Conservation (phyloP, 2,797 vertebrate genomes). For the Ambastaia sidthimunki region DNA sequence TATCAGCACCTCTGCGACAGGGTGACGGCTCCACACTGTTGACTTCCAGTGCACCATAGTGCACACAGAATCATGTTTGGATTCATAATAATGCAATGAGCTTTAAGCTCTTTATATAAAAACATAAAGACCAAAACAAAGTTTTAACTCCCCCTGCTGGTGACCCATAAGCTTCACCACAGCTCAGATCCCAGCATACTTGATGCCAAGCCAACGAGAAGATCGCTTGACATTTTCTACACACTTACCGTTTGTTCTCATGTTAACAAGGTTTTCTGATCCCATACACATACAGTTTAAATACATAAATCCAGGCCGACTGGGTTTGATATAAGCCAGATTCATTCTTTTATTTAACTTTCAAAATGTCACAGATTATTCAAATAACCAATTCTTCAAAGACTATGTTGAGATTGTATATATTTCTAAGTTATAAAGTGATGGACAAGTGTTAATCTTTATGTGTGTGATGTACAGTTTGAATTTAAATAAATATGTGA, state of each 20-base stretch:
- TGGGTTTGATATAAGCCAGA: too few relatives aligned
- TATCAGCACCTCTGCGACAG: conserved; percentile 77
- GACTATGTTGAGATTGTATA: conserved; percentile 45
- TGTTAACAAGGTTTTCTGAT: neutral
- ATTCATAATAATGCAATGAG: neutral
- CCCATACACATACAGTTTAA: too few relatives aligned
- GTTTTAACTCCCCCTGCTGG: too few relatives aligned
- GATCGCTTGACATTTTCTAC: neutral
- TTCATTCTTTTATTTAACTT: too few relatives aligned
- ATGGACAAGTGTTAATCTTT: conserved; percentile 50
- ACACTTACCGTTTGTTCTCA: neutral
- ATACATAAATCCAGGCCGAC: too few relatives aligned
- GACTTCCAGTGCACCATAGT: conserved; percentile 50
- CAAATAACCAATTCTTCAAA: neutral
- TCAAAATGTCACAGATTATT: neutral
- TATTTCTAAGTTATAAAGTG: conserved; percentile 53
- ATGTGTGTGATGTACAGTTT: conserved; percentile 35
- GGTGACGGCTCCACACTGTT: conserved; percentile 56
- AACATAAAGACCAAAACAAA: conserved; percentile 9
- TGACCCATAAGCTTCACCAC: too few relatives aligned
- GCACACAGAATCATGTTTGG: neutral
- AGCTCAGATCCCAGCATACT: conserved; percentile 26
- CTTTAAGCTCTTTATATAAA: neutral
- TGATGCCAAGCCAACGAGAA: conserved; percentile 32
- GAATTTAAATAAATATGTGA: conserved; percentile 43